phyloP scores from a whole-genome alignment of 64 coral and sea anemone species.

The Dendronephthya gigantea region DNA sequence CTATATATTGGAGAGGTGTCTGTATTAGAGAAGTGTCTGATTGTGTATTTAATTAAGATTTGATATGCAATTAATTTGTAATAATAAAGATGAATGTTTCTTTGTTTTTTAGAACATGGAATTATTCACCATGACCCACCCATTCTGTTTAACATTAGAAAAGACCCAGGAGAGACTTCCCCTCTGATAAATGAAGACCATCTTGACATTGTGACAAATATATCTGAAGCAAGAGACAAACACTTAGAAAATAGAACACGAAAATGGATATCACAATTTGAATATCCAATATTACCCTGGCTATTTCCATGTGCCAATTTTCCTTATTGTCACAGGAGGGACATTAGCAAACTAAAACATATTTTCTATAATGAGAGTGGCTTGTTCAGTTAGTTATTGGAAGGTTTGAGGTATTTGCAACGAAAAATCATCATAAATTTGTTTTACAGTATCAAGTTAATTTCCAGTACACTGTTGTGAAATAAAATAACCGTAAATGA shows the following conservation, averaged over 20 bases:
- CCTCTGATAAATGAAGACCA: conserved; percentile 43
- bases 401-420: background rate
- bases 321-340: conserved; percentile 37
- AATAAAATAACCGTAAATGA: too few relatives aligned
- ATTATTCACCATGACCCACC: conserved; percentile 43
- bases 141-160: conserved; percentile 58
- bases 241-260: conserved; percentile 68
- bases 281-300: conserved; percentile 54
- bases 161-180: conserved; percentile 47
- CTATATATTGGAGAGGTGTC: too few relatives aligned
- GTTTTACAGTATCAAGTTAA: too few relatives aligned
- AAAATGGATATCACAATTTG: conserved; percentile 73
- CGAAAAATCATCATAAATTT: too few relatives aligned
- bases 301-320: conserved; percentile 60
- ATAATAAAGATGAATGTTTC: too few relatives aligned
- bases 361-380: background rate
- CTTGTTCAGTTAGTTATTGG: background rate
- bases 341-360: background rate
- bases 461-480: too few relatives aligned
- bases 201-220: conserved; percentile 35
- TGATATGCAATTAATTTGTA: too few relatives aligned
- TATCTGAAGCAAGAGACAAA: conserved; percentile 35
- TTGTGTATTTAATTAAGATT: too few relatives aligned
- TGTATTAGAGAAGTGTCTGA: too few relatives aligned
- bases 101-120: conserved; percentile 43